Evolutionary conservation across 2,797 vertebrate species (phyloP).

Genomic region (Myioborus miniatus): DNA sequence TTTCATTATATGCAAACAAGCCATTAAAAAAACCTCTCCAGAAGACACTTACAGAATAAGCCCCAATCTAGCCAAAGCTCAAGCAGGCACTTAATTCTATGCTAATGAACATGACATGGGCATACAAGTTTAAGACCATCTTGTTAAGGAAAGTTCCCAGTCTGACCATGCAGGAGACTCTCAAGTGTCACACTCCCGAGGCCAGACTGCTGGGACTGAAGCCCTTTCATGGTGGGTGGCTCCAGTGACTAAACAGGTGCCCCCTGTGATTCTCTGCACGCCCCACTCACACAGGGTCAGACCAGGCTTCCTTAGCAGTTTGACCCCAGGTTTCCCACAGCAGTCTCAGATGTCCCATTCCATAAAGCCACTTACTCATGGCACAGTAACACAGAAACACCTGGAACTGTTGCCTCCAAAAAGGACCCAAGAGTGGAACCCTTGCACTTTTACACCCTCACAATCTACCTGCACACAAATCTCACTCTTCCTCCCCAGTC

Average conservation of each 20-base stretch:
- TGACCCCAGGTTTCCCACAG: neutral
- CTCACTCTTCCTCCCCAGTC: neutral
- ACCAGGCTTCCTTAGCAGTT: neutral
- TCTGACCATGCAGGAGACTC: neutral
- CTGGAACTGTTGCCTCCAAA: neutral
- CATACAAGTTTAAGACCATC: neutral
- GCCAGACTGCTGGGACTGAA: neutral
- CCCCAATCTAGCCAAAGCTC: neutral
- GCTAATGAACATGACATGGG: neutral
- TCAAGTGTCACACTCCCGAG: neutral
- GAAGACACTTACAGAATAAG: neutral
- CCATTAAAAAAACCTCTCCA: neutral
- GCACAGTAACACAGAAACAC: neutral
- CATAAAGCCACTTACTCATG: neutral
- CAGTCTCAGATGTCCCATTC: neutral
- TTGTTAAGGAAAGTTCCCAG: neutral
- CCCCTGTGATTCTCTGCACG: neutral
- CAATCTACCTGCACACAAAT: neutral
- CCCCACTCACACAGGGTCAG: neutral
- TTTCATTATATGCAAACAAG: neutral
- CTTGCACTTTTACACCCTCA: neutral
- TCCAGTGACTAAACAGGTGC: neutral
- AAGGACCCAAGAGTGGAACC: neutral
- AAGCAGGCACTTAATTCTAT: neutral
- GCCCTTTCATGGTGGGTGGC: accelerated